Evolutionary conservation across 2,797 vertebrate species (phyloP), one percentile per base, ranked within the genome.

Genomic region (Malacoctenus gilli): DNA sequence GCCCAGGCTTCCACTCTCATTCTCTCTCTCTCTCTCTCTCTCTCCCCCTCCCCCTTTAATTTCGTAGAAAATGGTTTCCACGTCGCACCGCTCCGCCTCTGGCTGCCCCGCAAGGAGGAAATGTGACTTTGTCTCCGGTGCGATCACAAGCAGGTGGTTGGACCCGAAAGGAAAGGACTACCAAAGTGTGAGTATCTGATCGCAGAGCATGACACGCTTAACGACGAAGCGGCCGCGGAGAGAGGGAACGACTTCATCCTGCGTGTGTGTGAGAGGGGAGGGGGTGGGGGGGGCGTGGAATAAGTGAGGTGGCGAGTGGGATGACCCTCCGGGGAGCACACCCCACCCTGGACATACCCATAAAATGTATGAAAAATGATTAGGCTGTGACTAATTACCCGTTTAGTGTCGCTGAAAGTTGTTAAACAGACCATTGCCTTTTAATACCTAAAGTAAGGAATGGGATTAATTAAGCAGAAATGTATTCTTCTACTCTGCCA

Each of bases 381-480:
- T 90, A 90, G 84, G 74, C 85, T 85, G 81, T 90, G 89, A 92
- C 90, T 92, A 93, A 93, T 93, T 92, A 87, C 81, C 89, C 89
- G 70, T 92, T 92, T 89, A 92, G 90, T 90, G 87, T 89, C 77
- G 64, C 84, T 36, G 82, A 90, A 91, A 92, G 90, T 91, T 91
- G 89, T 92, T 91, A 92, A 93, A 92, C 89, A 91, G 85, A 89
- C 88, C 90, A 89, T 92, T 93, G 89, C 71, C 82, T 92, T 93
- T 93, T 89, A 92, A 92, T 91, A 90, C 82, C 85, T 86, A 85
- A 90, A 91, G 88, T 87, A 89, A 90, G 89, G 82, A 90, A 86
- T 83, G 83, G 75, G 85, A 89, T 91, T 92, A 91, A 92, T 93
- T 91, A 92, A 88, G 85, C 89, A 91, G 85, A 90, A 90, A 91